A percentile compares a stretch with the other conserved stretches of the same genome.
Conservation (phyloP, 2,113 vertebrate species). For the Aspidoscelis tigris region DNA sequence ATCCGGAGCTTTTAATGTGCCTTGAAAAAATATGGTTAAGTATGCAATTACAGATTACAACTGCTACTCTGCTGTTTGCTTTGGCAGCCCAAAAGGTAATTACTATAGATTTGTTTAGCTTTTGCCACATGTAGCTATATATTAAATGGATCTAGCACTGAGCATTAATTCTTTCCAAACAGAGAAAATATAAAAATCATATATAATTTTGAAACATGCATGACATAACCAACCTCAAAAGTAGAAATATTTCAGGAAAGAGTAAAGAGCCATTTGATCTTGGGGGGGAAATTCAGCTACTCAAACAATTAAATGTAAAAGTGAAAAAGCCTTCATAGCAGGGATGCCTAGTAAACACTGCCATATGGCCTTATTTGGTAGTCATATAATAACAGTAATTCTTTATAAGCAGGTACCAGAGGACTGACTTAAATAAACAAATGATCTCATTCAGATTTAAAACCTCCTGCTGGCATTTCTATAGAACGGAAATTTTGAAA, state of each 20-base stretch:
- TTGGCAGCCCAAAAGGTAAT: too few species aligned
- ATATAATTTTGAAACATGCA: neutral
- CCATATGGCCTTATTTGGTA: neutral
- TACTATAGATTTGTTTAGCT: neutral
- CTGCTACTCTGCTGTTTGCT: neutral
- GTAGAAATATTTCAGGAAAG: neutral
- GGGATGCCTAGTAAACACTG: neutral
- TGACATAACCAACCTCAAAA: conserved; percentile 9
- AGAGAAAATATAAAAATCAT: neutral
- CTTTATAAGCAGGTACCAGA: neutral
- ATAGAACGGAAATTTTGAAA: neutral
- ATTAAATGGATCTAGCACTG: neutral
- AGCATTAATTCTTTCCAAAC: neutral
- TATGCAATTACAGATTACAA: neutral
- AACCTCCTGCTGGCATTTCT: neutral
- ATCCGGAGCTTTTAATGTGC: neutral
- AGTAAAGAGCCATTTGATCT: neutral
- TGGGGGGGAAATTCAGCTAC: neutral
- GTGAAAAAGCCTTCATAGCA: neutral
- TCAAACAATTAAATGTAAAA: neutral
- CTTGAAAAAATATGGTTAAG: neutral
- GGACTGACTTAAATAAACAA: neutral
- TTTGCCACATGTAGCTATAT: neutral
- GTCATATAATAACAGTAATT: neutral
- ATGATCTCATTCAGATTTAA: neutral